Evolutionary conservation across 2,888 invertebrate species (phyloP).

Genomic region (Athrips mouffetella): DNA sequence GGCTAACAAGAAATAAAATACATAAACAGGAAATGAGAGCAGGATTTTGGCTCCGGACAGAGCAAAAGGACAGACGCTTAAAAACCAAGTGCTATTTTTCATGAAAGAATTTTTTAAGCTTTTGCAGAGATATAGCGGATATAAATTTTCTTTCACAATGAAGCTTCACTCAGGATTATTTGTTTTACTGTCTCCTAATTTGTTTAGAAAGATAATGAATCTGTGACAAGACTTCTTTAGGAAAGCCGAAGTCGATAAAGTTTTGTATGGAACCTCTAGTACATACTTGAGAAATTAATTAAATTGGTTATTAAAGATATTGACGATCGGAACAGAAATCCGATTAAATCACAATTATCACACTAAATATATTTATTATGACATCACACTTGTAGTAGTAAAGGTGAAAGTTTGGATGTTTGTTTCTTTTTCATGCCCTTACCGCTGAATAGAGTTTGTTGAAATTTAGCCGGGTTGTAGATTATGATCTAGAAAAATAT

Average conservation of each 20-base stretch:
- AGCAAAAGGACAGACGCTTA: constrained; percentile 31
- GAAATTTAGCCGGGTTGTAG: too few relatives aligned
- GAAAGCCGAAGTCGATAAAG: not conserved
- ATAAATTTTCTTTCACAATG: constrained; percentile 21
- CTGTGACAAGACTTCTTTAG: not conserved
- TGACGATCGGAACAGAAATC: too few relatives aligned
- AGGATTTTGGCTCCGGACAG: constrained; percentile 27
- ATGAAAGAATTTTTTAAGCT: constrained; percentile 37
- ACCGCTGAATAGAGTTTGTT: too few relatives aligned
- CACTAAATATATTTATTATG: too few relatives aligned
- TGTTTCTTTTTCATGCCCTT: too few relatives aligned
- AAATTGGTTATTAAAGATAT: not conserved
- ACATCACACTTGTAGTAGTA: too few relatives aligned
- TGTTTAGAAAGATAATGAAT: not conserved
- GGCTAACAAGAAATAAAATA: constrained; percentile 32
- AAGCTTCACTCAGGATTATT: constrained; percentile 3
- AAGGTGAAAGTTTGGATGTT: too few relatives aligned
- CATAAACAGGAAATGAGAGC: constrained; percentile 36
- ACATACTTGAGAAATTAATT: not conserved
- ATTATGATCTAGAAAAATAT: too few relatives aligned
- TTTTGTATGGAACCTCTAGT: not conserved
- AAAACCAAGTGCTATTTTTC: constrained; percentile 48
- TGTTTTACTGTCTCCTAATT: not conserved
- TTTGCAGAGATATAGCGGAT: constrained; percentile 22
- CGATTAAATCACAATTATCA: too few relatives aligned